Evolutionary conservation across 2,888 invertebrate genomes (phyloP), one percentile per base, ranked within the genome.

Genomic region (Metalampra italica): DNA sequence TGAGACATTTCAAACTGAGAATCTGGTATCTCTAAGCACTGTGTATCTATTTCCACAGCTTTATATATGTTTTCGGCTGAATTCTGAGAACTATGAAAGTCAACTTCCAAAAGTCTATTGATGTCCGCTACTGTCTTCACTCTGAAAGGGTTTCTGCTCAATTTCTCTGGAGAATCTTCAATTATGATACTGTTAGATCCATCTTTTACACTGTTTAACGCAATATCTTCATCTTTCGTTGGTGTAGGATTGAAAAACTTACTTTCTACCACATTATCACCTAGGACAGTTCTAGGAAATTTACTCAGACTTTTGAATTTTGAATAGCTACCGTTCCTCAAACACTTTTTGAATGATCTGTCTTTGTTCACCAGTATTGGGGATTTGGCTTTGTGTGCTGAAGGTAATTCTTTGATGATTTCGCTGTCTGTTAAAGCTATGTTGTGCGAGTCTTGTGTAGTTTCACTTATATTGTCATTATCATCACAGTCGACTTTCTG

Each of bases 251-350:
- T 70, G 61, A 93, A 93, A 68, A 92, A 93, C 48, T 91, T 90
- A 61, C 93, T 93, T 60, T 91, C 90, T 3, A 92, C 89, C n/a
- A 91, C 71, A 63, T 82, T 76, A 45, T 75, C 68, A 47, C 78
- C 79, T 47, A 88, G 54, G 1, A 84, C 61, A 0, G 91, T 91
- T 58, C 87, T 73, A 47, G 89, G 86, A 52, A 92, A 92, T 56
- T 80, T 82, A 58, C 91, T 92, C 1, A 91, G 61, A 68, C 78
- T 82, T 62, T 85, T 89, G 1, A 90, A 56, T 1, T 82, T 68
- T 0, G 76, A 67, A 50, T 79, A 78, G 7, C 76, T 79, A 30
- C 77, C 74, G 9, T 65, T 75, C 55, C 59, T 71, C 0, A 82
- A 46, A 22, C 64, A 62, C 64, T 85, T 89, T 45, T 63, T 82